Base-by-base conservation (phyloP, 2,113 vertebrate genomes). In the Promerops cafer region DNA sequence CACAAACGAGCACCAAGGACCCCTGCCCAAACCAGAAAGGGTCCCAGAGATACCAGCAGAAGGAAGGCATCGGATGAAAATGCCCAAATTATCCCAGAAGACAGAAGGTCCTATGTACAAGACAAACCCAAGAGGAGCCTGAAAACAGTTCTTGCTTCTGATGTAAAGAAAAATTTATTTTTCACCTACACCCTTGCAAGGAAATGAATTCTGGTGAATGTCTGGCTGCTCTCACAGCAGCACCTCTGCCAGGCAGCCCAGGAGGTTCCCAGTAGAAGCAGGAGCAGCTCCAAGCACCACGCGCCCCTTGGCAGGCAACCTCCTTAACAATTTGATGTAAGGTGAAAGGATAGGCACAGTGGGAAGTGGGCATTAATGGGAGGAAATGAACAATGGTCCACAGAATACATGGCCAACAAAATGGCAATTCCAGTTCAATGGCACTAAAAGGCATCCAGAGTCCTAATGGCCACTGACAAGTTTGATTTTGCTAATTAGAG, bases 271-370 rank as follows among this genome's bases (percentile, higher is more conserved):
- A 83, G 49, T 0, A 47, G 70, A 56, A 44, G 5, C 57, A 92
- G 74, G 56, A 92, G 40, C 4, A 3, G 83, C 2, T 86, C 83
- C 93, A 61, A 76, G 37, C 50, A 61, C 16, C 59, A 40, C 28
- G 20, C 11, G 61, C 1, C 45, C 16, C 64, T 28, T 37, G 82
- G 37, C 86, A 74, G 49, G 28, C 5, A 2, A 6, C 17, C 57
- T 26, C 1, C 0, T 23, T 10, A 56, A 53, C 57, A 65, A 57
- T 1, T 11, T n/a, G 0, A 6, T 45, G 17, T 5, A 35, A 83
- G 44, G 40, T 20, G 40, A 61, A 60, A 86, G 37, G 24, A 77
- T 0, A 18, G 44, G 44, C 35, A 69, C 66, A 65, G 33, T 6
- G 28, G 76, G 57, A 76, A 61, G 1, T 52, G 22, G 15, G 53